Evolutionary conservation across 2,888 invertebrate genomes (phyloP).

Genomic region (Leptinotarsa rubiginosa): DNA sequence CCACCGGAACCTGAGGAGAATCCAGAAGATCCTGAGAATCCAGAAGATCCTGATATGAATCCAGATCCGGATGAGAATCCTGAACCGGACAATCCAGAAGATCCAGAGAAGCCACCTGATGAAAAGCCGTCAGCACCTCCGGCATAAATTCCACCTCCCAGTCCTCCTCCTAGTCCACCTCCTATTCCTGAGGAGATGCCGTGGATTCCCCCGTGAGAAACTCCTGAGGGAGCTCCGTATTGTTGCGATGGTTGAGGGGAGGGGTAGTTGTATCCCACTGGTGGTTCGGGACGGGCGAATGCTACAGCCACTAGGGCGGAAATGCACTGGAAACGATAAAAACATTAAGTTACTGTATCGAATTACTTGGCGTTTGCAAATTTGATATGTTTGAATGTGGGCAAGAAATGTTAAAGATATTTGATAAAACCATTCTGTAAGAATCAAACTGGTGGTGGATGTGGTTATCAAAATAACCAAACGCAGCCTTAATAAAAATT

Average conservation of each 20-base stretch:
- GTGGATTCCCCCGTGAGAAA: slow-evolving; percentile 51
- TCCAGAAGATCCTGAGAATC: slow-evolving; percentile 9
- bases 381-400: no score
- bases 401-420: no score
- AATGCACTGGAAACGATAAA: slow-evolving; percentile 54
- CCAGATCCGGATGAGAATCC: slow-evolving; percentile 17
- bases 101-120: slow-evolving; percentile 17
- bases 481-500: no score
- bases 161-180: slow-evolving; percentile 5
- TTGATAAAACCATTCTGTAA: no score
- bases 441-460: no score
- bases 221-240: slow-evolving; percentile 64
- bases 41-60: slow-evolving; percentile 11
- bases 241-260: slow-evolving; percentile 54
- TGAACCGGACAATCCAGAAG: neutral
- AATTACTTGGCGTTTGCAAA: no score
- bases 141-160: slow-evolving; percentile 7
- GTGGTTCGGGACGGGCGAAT: slow-evolving; percentile 73
- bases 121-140: slow-evolving; percentile 16
- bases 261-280: slow-evolving; percentile 68
- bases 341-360: no score
- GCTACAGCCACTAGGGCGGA: slow-evolving; percentile 70
- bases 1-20: neutral
- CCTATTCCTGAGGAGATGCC: slow-evolving; percentile 21
- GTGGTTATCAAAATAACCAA: no score